Base-by-base conservation (phyloP, 2,888 invertebrate species). In the Lasioglossum vierecki region DNA sequence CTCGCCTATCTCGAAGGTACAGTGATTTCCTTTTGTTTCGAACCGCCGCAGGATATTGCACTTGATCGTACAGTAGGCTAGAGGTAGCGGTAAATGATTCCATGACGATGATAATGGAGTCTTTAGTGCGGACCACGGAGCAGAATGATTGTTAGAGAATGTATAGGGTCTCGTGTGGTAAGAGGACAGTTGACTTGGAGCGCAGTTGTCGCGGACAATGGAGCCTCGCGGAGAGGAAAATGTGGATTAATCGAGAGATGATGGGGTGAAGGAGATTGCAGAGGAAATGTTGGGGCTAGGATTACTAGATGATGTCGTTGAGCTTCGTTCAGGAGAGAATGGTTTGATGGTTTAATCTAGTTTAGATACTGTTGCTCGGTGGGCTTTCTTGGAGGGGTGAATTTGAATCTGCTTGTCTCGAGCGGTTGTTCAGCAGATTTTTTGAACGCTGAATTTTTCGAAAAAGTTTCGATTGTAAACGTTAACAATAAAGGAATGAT, bases 71-170 rank as follows among this genome's bases (percentile, higher is more conserved):
- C 9, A n/a, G n/a, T n/a, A 22, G 22, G 22, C 53, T 46, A 2
- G 53, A 53, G 8, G 22, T 53, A 53, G 53, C 53, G 53, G 63
- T 1, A 15, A 15, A 63, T 30, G 63, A 63, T n/a, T 30, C 30
- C 26, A 63, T 6, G 63, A 63, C 63, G 26, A 63, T 30, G 30
- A 63, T 18, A 30, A 60, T 26, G 30, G 63, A 30, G 63, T 63
- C 63, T 63, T 63, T 63, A 63, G 63, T 63, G 63, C 63, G 63
- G 63, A 63, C 63, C 26, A 30, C 30, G 15, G 63, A 63, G 63
- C 63, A 63, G 63, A 63, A 63, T 63, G 63, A 63, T 63, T 63
- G 63, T 30, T 30, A 30, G 60, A 15, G 60, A 30, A 63, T 30
- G 60, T 26, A 18, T 46, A 26, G 26, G 26, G 15, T 15, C 63